Conservation (phyloP, 1,140 invertebrate species). For the Helicoverpa armigera region DNA sequence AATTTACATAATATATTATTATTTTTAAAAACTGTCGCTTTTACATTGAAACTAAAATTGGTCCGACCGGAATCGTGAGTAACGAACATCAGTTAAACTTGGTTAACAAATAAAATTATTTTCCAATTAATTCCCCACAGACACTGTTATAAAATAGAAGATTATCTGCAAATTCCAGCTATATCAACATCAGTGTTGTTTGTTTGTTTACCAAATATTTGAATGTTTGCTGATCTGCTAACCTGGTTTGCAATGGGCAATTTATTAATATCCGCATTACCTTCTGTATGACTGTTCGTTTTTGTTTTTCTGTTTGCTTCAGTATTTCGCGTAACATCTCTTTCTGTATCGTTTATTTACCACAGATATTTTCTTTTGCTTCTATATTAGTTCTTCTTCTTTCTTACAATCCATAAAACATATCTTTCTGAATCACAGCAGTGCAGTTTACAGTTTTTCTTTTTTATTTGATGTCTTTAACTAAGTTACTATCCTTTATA, state of each 20-base stretch:
- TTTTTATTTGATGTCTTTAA: not conserved
- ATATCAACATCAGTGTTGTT: not conserved
- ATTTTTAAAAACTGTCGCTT: conserved; percentile 80
- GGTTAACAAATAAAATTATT: conserved; percentile 58
- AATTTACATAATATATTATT: conserved; percentile 83
- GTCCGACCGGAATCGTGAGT: conserved; percentile 72
- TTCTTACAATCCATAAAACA: no score
- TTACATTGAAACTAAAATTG: conserved; percentile 76
- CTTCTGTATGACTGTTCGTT: no score
- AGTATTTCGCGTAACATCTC: no score
- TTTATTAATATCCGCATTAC: no score
- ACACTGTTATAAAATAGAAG: not conserved
- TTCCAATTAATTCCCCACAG: conserved; percentile 49
- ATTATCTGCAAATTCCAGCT: not conserved
- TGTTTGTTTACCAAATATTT: not conserved
- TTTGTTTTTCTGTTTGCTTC: no score
- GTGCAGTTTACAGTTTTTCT: not conserved
- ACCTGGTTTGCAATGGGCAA: no score
- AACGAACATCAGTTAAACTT: conserved; percentile 67
- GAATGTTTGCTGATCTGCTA: not conserved
- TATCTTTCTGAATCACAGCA: not conserved
- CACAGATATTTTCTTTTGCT: no score
- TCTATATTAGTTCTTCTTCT: no score
- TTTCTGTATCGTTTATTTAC: no score
- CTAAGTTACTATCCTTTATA: not conserved